Evolutionary conservation across 1,140 invertebrate species (phyloP).

Genomic region (Nasonia giraulti): DNA sequence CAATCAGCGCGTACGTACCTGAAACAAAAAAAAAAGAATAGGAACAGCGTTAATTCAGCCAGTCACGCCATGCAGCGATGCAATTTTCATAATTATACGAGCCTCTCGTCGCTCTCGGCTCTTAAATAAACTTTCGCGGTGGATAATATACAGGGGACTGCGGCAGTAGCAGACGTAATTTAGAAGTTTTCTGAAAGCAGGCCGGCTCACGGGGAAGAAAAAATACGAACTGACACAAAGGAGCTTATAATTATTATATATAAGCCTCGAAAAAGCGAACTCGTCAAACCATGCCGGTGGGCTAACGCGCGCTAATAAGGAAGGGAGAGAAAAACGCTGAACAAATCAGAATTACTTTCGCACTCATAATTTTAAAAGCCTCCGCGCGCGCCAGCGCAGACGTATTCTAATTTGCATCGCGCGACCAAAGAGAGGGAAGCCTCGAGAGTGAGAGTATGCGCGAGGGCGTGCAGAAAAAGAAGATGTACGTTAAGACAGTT

Average conservation of each 20-base stretch:
- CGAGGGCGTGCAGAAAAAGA: not conserved
- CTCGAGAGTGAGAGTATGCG: not conserved
- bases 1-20: not conserved
- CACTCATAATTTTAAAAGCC: conserved; percentile 44
- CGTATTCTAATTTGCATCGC: conserved; percentile 41
- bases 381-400: not conserved
- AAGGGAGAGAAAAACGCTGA: conserved; percentile 26
- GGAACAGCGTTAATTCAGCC: not conserved
- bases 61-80: not conserved
- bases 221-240: too few species aligned
- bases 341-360: conserved; percentile 45
- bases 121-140: not conserved
- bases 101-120: not conserved
- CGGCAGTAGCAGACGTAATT: too few species aligned
- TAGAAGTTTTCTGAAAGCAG: too few species aligned
- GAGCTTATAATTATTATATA: not conserved
- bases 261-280: not conserved
- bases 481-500: not conserved
- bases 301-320: not conserved
- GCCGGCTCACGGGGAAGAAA: too few species aligned
- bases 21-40: not conserved
- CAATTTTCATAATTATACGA: conserved; percentile 14
- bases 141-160: too few species aligned
- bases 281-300: not conserved
- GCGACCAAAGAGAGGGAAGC: conserved; percentile 5